phyloP scores from a whole-genome alignment of 2,888 invertebrate species.

The Stegana nigrithorax region DNA sequence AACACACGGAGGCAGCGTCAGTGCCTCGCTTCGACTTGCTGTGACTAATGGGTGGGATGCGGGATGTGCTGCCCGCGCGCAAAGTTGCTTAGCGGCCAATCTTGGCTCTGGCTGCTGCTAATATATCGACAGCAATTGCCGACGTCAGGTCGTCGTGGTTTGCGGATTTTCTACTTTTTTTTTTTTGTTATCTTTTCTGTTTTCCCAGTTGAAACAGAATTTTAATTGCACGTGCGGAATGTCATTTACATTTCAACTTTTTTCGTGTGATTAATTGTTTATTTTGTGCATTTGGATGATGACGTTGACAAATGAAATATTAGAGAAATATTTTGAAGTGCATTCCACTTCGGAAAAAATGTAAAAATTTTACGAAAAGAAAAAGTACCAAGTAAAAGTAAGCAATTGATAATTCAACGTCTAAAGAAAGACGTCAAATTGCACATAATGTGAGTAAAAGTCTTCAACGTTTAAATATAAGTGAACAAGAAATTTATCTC shows the following conservation, averaged over 20 bases:
- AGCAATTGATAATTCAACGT: too few species aligned
- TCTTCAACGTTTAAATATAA: too few species aligned
- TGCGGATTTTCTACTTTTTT: slow-evolving; percentile 1
- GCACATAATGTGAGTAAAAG: too few species aligned
- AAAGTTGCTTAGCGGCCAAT: not conserved
- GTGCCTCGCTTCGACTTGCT: not conserved
- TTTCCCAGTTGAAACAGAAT: slow-evolving; percentile 7
- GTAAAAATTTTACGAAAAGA: too few species aligned
- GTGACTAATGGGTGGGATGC: not conserved
- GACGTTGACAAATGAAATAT: too few species aligned
- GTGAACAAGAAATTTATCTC: too few species aligned
- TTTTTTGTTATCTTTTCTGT: not conserved
- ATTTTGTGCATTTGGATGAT: too few species aligned
- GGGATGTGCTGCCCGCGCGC: not conserved
- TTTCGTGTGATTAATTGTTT: not conserved
- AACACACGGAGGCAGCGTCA: not conserved
- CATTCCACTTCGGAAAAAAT: too few species aligned
- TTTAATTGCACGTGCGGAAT: slow-evolving; percentile 5
- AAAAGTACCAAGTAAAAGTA: too few species aligned
- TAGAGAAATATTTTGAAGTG: too few species aligned
- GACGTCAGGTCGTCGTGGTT: not conserved
- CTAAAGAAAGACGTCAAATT: too few species aligned
- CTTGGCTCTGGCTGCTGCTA: not conserved
- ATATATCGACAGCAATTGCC: not conserved
- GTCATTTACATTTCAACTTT: slow-evolving; percentile 9